Evolutionary conservation across 1,140 invertebrate genomes (phyloP).

Genomic region (Dendroctonus ponderosae): DNA sequence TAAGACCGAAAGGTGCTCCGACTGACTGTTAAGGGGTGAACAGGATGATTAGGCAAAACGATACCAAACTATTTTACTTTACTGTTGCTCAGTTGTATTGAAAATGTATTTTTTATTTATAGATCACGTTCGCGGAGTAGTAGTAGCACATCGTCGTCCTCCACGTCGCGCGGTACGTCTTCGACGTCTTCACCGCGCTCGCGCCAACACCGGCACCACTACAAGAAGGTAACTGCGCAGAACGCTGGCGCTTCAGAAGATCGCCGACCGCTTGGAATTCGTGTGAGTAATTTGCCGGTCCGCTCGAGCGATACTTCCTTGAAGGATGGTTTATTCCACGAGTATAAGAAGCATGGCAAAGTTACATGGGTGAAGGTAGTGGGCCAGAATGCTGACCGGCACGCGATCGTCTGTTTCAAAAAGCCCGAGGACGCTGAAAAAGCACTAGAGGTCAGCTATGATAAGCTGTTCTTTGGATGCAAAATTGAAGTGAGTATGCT

Average conservation of each 20-base stretch:
- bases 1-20: too few relatives aligned
- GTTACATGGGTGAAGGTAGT: constrained; percentile 91
- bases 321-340: constrained; percentile 96
- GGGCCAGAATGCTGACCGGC: constrained; percentile 76
- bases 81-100: too few relatives aligned
- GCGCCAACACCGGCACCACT: constrained; percentile 41
- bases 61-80: too few relatives aligned
- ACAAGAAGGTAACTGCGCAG: constrained; percentile 11
- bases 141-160: constrained; percentile 49
- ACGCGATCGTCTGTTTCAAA: constrained; percentile 90
- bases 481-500: constrained; percentile 69
- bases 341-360: constrained; percentile 98
- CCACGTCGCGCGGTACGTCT: constrained; percentile 46
- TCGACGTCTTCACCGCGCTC: constrained; percentile 47
- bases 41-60: too few relatives aligned
- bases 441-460: constrained; percentile 91
- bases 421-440: constrained; percentile 95
- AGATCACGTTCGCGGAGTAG: constrained; percentile 56
- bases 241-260: constrained; percentile 57
- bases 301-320: constrained; percentile 89
- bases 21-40: too few relatives aligned
- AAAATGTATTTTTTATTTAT: constrained; percentile 2
- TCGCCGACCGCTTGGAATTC: constrained; percentile 80
- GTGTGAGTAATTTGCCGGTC: constrained; percentile 85
- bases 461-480: constrained; percentile 94